These are phyloP conservation scores for Pempheris klunzingeri DNA, from an alignment of 2,797 vertebrate species.

Conservation along the genomic window DNA sequence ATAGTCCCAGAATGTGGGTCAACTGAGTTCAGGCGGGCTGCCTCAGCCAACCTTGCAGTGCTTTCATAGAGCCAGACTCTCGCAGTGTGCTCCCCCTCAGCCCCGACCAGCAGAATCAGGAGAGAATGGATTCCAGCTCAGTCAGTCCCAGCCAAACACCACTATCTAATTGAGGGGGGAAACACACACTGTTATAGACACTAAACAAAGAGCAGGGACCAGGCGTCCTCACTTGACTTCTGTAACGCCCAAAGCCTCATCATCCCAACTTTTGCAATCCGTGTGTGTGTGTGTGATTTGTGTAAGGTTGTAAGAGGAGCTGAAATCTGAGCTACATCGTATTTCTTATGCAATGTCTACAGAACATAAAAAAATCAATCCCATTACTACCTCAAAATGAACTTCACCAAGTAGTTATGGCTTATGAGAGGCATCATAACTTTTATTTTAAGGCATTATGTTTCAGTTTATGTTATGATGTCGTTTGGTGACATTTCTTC, in stretches of 20 bases:
- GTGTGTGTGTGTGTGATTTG: slow-evolving; percentile 61
- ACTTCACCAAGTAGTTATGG: slow-evolving; percentile 12
- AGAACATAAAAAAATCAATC: slow-evolving; percentile 18
- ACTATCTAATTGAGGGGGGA: slow-evolving; percentile 77
- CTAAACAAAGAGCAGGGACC: slow-evolving; percentile 74
- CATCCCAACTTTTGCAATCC: slow-evolving; percentile 61
- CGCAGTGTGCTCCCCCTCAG: slow-evolving; percentile 81
- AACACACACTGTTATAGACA: slow-evolving; percentile 76
- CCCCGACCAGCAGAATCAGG: slow-evolving; percentile 81
- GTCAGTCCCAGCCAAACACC: slow-evolving; percentile 72
- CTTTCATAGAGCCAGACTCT: slow-evolving; percentile 84
- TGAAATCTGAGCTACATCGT: slow-evolving; percentile 51
- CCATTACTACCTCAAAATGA: slow-evolving; percentile 27
- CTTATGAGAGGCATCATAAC: slow-evolving; percentile 5
- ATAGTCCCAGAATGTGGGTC: slow-evolving; percentile 89
- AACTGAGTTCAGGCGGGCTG: slow-evolving; percentile 87
- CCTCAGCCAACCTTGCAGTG: slow-evolving; percentile 87
- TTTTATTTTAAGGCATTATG: slow-evolving; percentile 8
- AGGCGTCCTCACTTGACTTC: slow-evolving; percentile 79
- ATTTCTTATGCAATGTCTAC: slow-evolving; percentile 36
- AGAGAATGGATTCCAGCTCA: slow-evolving; percentile 78
- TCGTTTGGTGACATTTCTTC: background rate
- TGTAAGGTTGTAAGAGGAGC: slow-evolving; percentile 55
- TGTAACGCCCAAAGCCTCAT: slow-evolving; percentile 65
- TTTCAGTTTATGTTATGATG: background rate